Conservation (phyloP, 2,113 vertebrate genomes). For the Prunella fulvescens region DNA sequence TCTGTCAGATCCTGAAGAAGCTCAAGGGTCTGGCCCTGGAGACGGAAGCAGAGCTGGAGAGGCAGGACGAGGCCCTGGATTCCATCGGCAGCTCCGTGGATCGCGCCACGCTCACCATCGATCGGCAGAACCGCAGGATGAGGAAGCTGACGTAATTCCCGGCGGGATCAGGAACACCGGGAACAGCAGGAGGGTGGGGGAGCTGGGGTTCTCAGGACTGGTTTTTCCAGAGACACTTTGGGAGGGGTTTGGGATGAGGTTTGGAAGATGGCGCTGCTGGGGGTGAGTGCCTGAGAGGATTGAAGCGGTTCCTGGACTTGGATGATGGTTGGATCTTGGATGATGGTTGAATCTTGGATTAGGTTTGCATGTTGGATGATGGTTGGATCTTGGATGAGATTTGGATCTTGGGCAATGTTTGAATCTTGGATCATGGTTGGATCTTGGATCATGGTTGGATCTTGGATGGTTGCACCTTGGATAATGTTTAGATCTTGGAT, state of each 20-base stretch:
- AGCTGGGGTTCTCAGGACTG: not conserved
- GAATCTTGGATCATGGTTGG: not conserved
- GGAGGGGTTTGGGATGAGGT: not conserved
- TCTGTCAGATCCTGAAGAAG: conserved; percentile 85
- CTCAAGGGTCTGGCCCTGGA: conserved; percentile 90
- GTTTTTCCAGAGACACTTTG: not conserved
- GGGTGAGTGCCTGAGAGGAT: not conserved
- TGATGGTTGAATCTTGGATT: not conserved
- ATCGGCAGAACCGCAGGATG: conserved; percentile 85
- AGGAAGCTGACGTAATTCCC: conserved; percentile 76
- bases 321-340: not conserved
- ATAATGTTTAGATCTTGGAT: not conserved
- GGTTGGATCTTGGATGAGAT: not conserved
- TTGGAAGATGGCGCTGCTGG: not conserved
- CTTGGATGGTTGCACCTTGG: too few species aligned
- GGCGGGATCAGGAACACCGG: fast-evolving
- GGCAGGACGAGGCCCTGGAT: conserved; percentile 87
- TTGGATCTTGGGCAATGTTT: too few species aligned
- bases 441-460: not conserved
- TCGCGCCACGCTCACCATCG: conserved; percentile 74
- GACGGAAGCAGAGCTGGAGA: conserved; percentile 84
- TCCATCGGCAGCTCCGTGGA: conserved; percentile 80
- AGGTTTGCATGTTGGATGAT: not conserved
- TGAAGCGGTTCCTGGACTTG: not conserved
- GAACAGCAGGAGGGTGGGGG: fast-evolving